Conservation (phyloP, 2,888 invertebrate genomes). For the Drosophila nigritarsus region DNA sequence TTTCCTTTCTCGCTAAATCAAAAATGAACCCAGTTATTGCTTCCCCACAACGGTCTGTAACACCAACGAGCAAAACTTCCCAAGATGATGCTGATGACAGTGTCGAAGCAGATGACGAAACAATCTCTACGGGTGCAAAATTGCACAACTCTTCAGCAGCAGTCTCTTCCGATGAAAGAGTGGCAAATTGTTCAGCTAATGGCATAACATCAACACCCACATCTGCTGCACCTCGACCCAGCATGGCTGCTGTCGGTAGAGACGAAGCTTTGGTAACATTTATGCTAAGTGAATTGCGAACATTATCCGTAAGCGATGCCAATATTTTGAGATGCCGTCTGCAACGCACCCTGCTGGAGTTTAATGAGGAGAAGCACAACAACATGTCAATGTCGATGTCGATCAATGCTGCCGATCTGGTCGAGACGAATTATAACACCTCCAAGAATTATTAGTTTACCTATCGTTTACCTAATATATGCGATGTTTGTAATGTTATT, state of each 20-base stretch:
- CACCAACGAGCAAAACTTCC: background rate
- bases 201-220: background rate
- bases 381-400: background rate
- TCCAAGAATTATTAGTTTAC: background rate
- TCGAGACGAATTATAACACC: background rate
- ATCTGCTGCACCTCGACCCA: background rate
- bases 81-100: background rate
- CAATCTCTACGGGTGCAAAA: background rate
- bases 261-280: slow-evolving; percentile 14
- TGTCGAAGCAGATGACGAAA: background rate
- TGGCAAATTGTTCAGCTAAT: background rate
- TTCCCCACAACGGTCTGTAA: background rate
- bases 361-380: slow-evolving; percentile 16
- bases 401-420: background rate
- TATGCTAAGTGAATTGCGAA: slow-evolving; percentile 13
- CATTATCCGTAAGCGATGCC: slow-evolving; percentile 9
- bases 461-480: background rate
- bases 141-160: background rate
- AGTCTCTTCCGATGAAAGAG: background rate
- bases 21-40: background rate
- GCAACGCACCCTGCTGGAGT: slow-evolving; percentile 27
- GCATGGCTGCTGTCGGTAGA: background rate
- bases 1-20: background rate
- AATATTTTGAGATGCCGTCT: slow-evolving; percentile 22
- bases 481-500: background rate